Base-by-base conservation (phyloP, 1,140 invertebrate genomes). In the Euwallacea fornicatus region DNA sequence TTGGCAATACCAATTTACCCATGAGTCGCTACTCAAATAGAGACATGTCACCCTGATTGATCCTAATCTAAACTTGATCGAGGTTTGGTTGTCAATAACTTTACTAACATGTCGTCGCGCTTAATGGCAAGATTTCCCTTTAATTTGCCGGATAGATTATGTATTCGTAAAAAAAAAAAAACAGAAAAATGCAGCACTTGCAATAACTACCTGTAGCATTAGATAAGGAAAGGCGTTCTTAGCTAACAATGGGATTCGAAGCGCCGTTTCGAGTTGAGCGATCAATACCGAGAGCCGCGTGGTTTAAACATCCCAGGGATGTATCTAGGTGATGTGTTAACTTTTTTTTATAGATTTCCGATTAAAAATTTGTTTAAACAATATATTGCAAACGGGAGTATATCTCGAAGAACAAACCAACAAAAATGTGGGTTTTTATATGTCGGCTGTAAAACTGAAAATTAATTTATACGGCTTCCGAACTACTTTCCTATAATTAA, bases 141-240 rank as follows among this genome's bases (percentile, higher is more conserved):
- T 50, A 50, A 11, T 50, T 11, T 50, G 6, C 46, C 3, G 13
- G 46, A 11, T 2, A 10, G 13, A 50, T 6, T 50, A 13, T 2
- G 13, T 50, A 13, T 2, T 50, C 4, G 21, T 33, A 33, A 33
- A 4, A 33, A 33, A 33, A 33, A 4, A 33, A 33, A 33, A 6
- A 1, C 46, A 50, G 13, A 11, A 50, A 13, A 11, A 13, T 50
- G 46, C 2, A 10, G 46, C 13, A 50, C 9, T 50, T 50, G 9
- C 46, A 50, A 6, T 56, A 50, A 50, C 46, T 50, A 56, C 54
- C 54, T 56, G 54, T 56, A 56, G 54, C 54, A 8, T 56, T 21
- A 15, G 16, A 50, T 50, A 56, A 56, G 16, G 11, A 10, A 56
- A 50, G 46, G 54, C 16, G 16, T n/a, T n/a, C 16, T 15, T 15